Conservation (phyloP, 2,888 invertebrate genomes). For the Perizoma affinitatum region DNA sequence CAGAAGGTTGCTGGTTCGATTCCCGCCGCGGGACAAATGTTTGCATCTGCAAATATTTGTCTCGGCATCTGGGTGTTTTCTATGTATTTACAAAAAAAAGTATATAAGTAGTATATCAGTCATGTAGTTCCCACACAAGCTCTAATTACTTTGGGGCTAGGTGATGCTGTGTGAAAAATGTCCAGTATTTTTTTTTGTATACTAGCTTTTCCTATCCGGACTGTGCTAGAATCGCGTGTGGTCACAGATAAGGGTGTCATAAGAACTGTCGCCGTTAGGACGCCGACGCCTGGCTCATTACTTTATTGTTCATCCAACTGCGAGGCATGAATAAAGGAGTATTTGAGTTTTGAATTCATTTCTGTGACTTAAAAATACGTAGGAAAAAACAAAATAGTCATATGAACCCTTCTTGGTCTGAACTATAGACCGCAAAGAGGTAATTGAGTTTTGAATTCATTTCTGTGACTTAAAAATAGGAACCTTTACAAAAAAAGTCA, state of each 20-base stretch:
- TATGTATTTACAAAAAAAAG: too few species aligned
- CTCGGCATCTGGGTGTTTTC: too few species aligned
- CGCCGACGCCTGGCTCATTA: slow-evolving; percentile 71
- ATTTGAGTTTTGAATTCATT: slow-evolving; percentile 17
- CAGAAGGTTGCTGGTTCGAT: too few species aligned
- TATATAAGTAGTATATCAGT: too few species aligned
- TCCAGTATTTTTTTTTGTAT: too few species aligned
- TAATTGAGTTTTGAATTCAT: slow-evolving; percentile 17
- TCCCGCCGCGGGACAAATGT: too few species aligned
- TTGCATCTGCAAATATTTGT: too few species aligned
- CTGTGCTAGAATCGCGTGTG: slow-evolving; percentile 67
- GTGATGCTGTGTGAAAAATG: too few species aligned
- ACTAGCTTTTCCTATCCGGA: slow-evolving; percentile 1
- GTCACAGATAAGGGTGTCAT: slow-evolving; percentile 76
- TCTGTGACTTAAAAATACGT: neutral
- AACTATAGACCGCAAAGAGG: too few species aligned
- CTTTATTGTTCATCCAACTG: slow-evolving; percentile 74
- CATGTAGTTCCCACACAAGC: too few species aligned
- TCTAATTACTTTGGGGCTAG: too few species aligned
- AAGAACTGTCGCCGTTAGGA: slow-evolving; percentile 70
- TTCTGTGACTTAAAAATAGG: slow-evolving; percentile 1
- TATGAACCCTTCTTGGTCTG: too few species aligned
- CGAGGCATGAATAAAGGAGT: slow-evolving; percentile 50
- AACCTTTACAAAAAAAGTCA: neutral
- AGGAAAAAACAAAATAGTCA: neutral